Conservation (phyloP, 2,888 invertebrate genomes). For the Drosophila quasianomalipes region DNA sequence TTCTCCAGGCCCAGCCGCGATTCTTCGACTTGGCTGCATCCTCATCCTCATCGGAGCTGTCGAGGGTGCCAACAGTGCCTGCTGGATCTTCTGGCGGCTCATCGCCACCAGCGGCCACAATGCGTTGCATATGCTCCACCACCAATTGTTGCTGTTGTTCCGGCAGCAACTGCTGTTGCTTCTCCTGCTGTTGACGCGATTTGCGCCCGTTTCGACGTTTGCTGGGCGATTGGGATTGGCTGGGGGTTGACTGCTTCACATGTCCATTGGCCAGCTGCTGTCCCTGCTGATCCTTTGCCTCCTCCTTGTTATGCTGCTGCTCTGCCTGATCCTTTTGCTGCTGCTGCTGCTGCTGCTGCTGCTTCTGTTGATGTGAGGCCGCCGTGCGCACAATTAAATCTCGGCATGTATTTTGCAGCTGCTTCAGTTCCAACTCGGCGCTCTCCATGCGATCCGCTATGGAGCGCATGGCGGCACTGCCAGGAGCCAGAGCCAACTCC, state of each 20-base stretch:
- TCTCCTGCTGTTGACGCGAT: slow-evolving; percentile 27
- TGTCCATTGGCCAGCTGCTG: slow-evolving; percentile 40
- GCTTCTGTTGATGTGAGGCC: slow-evolving; percentile 83
- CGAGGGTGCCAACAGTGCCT: slow-evolving; percentile 48
- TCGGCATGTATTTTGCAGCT: slow-evolving; percentile 89
- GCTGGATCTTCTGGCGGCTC: slow-evolving; percentile 79
- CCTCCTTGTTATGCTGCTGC: slow-evolving; percentile 7
- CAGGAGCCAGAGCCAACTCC: slow-evolving; percentile 89
- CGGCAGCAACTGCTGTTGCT: slow-evolving; percentile 12
- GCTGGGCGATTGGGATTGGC: slow-evolving; percentile 40
- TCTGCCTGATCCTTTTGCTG: slow-evolving; percentile 86
- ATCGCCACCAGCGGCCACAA: slow-evolving; percentile 60
- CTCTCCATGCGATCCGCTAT: slow-evolving; percentile 89
- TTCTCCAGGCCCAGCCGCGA: slow-evolving; percentile 88
- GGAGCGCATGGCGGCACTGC: slow-evolving; percentile 88
- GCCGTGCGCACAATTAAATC: slow-evolving; percentile 86
- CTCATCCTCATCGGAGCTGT: slow-evolving; percentile 68
- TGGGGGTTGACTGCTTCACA: slow-evolving; percentile 13
- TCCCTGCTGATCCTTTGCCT: slow-evolving; percentile 7
- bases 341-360: slow-evolving; percentile 81
- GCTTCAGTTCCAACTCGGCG: slow-evolving; percentile 89
- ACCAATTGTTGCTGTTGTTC: slow-evolving; percentile 26
- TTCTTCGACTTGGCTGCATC: slow-evolving; percentile 45
- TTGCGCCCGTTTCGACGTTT: slow-evolving; percentile 57
- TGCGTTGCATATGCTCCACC: slow-evolving; percentile 45